Conservation (phyloP, 2,797 vertebrate genomes). For the Pterois miles region DNA sequence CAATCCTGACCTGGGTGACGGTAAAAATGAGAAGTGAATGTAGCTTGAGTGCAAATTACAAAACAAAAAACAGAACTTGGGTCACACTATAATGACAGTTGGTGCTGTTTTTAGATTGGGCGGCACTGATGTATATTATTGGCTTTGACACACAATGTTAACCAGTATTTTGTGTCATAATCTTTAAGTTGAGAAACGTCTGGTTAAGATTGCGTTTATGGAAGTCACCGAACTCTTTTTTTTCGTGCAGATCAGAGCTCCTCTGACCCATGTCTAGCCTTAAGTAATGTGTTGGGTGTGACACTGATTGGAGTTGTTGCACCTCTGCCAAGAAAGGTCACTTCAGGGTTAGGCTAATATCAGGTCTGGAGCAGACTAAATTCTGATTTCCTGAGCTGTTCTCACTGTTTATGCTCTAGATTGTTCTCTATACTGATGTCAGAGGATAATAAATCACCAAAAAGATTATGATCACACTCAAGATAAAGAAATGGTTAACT, state of each 20-base stretch:
- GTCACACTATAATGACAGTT: not conserved
- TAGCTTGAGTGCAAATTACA: not conserved
- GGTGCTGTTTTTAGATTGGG: not conserved
- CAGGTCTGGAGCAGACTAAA: not conserved
- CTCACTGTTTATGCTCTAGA: not conserved
- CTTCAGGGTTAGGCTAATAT: not conserved
- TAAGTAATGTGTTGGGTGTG: not conserved
- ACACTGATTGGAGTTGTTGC: not conserved
- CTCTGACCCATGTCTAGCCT: not conserved
- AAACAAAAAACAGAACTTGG: not conserved
- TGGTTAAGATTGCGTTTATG: not conserved
- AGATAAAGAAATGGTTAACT: not conserved
- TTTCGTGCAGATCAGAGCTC: slow-evolving; percentile 10
- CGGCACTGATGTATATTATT: not conserved
- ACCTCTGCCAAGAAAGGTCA: slow-evolving; percentile 8
- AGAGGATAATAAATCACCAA: not conserved
- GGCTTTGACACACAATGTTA: not conserved
- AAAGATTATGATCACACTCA: not conserved
- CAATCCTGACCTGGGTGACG: not conserved
- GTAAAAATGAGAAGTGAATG: not conserved
- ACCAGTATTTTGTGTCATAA: not conserved
- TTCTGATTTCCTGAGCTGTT: slow-evolving; percentile 11
- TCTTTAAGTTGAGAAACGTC: not conserved
- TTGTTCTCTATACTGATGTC: not conserved
- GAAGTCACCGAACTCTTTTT: not conserved